Conservation (phyloP, 92 coral and sea anemone genomes). For the Plumapathes pennacea region DNA sequence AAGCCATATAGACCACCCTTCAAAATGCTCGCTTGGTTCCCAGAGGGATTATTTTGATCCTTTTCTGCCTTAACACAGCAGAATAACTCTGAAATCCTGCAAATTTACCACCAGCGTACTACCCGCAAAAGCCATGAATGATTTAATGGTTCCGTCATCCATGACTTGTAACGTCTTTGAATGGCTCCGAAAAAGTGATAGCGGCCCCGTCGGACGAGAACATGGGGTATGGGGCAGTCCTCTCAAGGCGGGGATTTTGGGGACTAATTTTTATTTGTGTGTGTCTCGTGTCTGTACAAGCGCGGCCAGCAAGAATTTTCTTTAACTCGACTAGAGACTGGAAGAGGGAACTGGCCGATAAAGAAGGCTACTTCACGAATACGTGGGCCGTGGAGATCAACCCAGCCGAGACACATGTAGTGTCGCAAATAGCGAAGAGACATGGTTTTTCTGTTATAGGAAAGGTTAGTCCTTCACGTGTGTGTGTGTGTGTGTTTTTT, state of each 20-base stretch:
- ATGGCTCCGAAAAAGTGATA: conserved; percentile 43
- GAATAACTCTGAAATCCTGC: no score
- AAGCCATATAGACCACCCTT: no score
- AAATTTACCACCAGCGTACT: no score
- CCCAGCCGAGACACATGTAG: conserved; percentile 75
- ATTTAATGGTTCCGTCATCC: conserved; percentile 79
- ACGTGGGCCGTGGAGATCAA: conserved; percentile 99
- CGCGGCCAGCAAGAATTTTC: no score
- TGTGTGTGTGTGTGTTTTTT: no score
- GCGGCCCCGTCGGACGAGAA: conserved; percentile 53
- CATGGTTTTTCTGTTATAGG: conserved; percentile 91
- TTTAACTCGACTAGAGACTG: conserved; percentile 70
- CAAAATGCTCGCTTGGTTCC: no score
- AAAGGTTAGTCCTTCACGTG: conserved; percentile 82
- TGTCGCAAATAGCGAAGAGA: conserved; percentile 71
- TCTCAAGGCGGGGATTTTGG: conserved; percentile 39
- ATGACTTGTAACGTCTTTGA: conserved; percentile 27
- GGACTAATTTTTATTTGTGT: conserved; percentile 5
- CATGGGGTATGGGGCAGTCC: conserved; percentile 70
- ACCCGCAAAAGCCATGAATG: no score
- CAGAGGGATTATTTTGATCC: no score
- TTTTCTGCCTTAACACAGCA: no score
- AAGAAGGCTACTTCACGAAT: conserved; percentile 93
- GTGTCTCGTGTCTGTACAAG: no score
- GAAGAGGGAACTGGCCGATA: conserved; percentile 79